Evolutionary conservation across 2,113 vertebrate species (phyloP).

Genomic region (Prinia subflava): DNA sequence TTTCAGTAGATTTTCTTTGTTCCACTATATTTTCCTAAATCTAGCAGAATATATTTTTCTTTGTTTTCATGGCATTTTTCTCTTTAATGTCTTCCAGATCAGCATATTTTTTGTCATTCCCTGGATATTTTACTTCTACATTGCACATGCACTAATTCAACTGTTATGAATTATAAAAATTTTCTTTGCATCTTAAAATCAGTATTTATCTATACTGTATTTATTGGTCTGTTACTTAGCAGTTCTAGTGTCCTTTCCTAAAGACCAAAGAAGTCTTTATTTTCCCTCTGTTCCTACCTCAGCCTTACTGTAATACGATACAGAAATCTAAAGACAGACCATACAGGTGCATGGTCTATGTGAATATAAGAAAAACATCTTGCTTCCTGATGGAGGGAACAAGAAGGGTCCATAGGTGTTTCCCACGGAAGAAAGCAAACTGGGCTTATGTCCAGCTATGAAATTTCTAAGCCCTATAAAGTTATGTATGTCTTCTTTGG

Average conservation of each 20-base stretch:
- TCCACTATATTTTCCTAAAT: background rate
- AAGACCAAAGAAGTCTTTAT: background rate
- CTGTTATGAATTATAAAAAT: background rate
- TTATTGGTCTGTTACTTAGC: background rate
- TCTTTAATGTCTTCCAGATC: background rate
- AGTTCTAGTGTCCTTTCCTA: background rate
- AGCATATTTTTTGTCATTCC: background rate
- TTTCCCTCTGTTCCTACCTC: background rate
- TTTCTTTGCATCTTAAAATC: background rate
- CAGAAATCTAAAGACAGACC: background rate
- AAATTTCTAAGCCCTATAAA: background rate
- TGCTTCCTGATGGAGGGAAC: background rate
- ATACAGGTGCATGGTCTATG: accelerated
- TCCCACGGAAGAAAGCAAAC: background rate
- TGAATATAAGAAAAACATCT: background rate
- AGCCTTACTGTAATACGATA: background rate
- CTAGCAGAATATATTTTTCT: background rate
- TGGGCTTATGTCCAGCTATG: background rate
- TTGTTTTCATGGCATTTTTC: background rate
- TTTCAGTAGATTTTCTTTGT: background rate
- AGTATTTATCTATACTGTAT: background rate
- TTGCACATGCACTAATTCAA: background rate
- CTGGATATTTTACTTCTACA: background rate
- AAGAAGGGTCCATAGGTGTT: background rate
- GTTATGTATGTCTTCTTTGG: background rate